Conservation (phyloP, 2,113 vertebrate genomes). For the Triplophysa tibetana region DNA sequence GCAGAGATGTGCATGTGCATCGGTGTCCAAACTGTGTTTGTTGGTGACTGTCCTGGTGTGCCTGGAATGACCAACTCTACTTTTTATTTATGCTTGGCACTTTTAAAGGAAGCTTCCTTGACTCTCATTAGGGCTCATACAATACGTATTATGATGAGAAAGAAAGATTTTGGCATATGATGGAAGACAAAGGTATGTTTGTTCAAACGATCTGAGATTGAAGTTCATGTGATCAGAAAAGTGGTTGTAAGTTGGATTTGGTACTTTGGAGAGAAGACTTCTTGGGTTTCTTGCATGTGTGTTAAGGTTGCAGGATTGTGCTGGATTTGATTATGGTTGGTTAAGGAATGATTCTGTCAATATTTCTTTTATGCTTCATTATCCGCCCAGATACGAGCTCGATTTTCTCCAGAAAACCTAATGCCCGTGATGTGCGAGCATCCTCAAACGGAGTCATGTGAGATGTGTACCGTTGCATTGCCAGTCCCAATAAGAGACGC, state of each 20-base stretch:
- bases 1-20: background rate
- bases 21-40: background rate
- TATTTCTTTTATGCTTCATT: background rate
- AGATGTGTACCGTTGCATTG: slow-evolving; percentile 20
- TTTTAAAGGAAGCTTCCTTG: background rate
- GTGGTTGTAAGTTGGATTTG: background rate
- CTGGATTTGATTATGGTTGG: background rate
- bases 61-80: background rate
- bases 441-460: slow-evolving; percentile 15
- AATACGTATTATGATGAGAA: too few species aligned
- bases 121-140: too few species aligned
- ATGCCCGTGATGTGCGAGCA: background rate
- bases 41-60: background rate
- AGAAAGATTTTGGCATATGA: background rate
- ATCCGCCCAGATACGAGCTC: background rate
- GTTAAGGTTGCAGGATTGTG: background rate
- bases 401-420: background rate
- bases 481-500: background rate
- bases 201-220: background rate
- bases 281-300: slow-evolving; percentile 13
- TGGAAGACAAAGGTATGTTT: background rate
- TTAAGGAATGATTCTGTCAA: slow-evolving; percentile 9
- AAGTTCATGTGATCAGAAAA: background rate
- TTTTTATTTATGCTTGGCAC: background rate
- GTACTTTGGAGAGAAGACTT: background rate